Percentiles rank a stretch among this genome's conserved stretches.
These are phyloP conservation scores for Phymatocera aterrima DNA, from an alignment of 2,888 invertebrate genomes.

Conservation along the genomic window DNA sequence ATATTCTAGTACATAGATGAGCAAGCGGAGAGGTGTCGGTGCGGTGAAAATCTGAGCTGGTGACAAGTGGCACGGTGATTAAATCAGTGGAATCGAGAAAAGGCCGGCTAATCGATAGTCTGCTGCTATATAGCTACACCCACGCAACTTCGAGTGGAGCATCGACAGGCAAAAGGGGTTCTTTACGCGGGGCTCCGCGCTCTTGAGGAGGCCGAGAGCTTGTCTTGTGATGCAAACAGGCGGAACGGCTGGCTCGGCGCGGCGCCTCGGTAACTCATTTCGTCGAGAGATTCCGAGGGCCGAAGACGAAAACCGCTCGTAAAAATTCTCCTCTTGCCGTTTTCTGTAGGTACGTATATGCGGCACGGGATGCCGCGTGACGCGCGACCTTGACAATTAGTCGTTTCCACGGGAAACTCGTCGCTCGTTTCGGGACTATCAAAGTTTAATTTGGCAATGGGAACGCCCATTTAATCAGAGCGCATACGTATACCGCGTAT, in stretches of 20 bases:
- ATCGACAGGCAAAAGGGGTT: no score
- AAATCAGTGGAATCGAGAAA: constrained; percentile 4
- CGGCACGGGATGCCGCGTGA: not conserved
- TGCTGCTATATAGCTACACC: no score
- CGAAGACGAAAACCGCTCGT: not conserved
- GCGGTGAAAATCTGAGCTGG: not conserved
- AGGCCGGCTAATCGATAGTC: constrained; percentile 6
- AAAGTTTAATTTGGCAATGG: not conserved
- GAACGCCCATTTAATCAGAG: not conserved
- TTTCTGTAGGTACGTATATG: not conserved
- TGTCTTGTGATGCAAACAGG: not conserved
- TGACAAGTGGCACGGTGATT: not conserved
- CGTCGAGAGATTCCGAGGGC: not conserved
- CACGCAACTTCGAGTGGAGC: no score
- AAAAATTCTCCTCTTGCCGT: no score
- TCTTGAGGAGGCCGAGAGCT: not conserved
- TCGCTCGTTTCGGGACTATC: not conserved
- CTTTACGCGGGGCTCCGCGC: not conserved
- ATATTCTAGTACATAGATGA: no score
- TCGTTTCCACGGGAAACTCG: not conserved
- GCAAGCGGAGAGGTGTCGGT: no score
- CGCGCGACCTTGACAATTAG: constrained; percentile 19
- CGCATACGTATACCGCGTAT: not conserved
- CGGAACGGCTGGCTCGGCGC: not conserved
- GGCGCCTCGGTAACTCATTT: not conserved